Evolutionary conservation across 2,113 vertebrate species (phyloP).

Genomic region (Myiozetetes cayanensis): DNA sequence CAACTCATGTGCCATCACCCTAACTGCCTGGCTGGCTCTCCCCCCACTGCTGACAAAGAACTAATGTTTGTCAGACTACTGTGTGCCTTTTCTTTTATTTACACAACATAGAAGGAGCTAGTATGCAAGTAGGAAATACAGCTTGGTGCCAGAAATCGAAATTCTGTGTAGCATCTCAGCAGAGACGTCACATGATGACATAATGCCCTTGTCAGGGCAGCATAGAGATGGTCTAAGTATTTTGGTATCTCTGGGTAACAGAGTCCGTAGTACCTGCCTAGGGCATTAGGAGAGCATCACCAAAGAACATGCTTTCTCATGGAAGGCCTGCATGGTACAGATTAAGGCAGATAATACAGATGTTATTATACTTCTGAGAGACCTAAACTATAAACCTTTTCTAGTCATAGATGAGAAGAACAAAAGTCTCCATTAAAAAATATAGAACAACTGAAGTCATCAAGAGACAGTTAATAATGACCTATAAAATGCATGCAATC

Average conservation of each 20-base stretch:
- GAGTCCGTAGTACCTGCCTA: not conserved
- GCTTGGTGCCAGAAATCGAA: not conserved
- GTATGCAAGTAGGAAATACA: not conserved
- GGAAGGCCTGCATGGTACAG: not conserved
- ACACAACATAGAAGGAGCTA: not conserved
- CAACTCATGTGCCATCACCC: not conserved
- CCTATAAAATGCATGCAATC: conserved; percentile 36
- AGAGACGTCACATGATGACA: not conserved
- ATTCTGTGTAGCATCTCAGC: not conserved
- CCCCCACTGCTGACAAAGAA: too few species aligned
- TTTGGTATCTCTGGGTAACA: not conserved
- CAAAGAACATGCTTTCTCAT: not conserved
- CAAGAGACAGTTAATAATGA: conserved; percentile 57
- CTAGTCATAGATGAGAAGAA: not conserved
- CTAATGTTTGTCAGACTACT: not conserved
- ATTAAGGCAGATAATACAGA: not conserved
- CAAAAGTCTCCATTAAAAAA: conserved; percentile 13
- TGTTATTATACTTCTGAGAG: not conserved
- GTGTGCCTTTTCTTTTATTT: accelerated
- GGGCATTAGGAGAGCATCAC: not conserved
- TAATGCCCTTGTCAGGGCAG: not conserved
- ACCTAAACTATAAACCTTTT: not conserved
- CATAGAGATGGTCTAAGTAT: not conserved
- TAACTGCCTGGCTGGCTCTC: accelerated
- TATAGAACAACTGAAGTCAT: conserved; percentile 2